phyloP scores from a whole-genome alignment of 2,888 invertebrate genomes.

The Phyto melanocephala region DNA sequence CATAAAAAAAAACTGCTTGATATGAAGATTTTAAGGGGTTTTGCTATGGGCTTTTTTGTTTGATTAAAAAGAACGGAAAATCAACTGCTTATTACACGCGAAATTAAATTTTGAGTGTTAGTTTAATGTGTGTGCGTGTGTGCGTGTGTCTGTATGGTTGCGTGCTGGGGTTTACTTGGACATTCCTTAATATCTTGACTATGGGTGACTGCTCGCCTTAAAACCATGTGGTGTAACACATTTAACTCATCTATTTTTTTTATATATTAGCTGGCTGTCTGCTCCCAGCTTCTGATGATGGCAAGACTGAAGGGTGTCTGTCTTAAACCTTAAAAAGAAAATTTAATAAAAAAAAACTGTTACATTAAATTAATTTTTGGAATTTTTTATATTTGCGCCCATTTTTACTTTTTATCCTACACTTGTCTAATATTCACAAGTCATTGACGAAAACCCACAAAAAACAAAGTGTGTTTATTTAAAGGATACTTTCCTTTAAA shows the following conservation, averaged over 20 bases:
- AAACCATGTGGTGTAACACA: neutral
- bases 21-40: neutral
- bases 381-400: too few relatives aligned
- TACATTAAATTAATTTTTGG: slow-evolving; percentile 53
- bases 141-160: too few relatives aligned
- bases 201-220: neutral
- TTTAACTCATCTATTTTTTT: neutral
- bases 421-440: slow-evolving; percentile 50
- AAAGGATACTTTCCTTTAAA: slow-evolving; percentile 43
- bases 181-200: neutral
- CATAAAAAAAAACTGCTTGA: neutral
- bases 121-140: slow-evolving; percentile 71
- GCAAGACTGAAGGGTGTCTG: slow-evolving; percentile 41
- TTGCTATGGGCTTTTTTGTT: neutral
- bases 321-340: slow-evolving; percentile 22
- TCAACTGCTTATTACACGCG: slow-evolving; percentile 76
- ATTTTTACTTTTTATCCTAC: neutral
- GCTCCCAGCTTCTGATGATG: neutral
- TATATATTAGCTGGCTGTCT: neutral
- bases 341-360: slow-evolving; percentile 22
- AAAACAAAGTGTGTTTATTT: slow-evolving; percentile 41
- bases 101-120: slow-evolving; percentile 78
- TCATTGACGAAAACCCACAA: slow-evolving; percentile 60
- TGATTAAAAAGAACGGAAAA: slow-evolving; percentile 68
- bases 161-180: slow-evolving; percentile 10